A percentile compares a stretch with the other conserved stretches of the same genome.
Conservation (phyloP, 2,797 vertebrate species). For the Melanotaenia parkinsoni region DNA sequence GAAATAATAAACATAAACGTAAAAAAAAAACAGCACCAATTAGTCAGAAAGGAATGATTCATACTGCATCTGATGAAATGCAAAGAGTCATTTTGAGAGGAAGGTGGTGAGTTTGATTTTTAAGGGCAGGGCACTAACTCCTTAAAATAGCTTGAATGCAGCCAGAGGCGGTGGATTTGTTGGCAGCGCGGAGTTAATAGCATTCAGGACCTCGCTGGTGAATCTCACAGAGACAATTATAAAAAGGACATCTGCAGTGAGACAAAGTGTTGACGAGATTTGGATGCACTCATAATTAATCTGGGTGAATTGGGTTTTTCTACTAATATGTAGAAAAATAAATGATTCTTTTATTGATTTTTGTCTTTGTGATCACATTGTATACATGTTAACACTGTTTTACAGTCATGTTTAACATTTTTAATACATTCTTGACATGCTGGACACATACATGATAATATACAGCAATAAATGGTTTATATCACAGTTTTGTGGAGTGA, state of each 20-base stretch:
- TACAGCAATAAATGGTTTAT: not conserved
- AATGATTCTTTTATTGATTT: no score
- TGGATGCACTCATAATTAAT: not conserved
- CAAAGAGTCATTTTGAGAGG: not conserved
- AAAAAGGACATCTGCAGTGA: not conserved
- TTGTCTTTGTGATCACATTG: no score
- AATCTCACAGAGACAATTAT: slow-evolving; percentile 2
- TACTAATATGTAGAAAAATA: no score
- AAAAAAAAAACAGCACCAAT: not conserved
- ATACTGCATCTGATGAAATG: not conserved
- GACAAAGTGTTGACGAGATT: not conserved
- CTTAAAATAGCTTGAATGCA: slow-evolving; percentile 13
- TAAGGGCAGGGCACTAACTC: not conserved
- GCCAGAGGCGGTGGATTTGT: slow-evolving; percentile 11
- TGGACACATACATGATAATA: not conserved
- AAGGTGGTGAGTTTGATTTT: not conserved
- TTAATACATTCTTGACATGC: no score
- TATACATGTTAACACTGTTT: no score
- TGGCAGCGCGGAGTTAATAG: not conserved
- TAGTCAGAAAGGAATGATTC: not conserved
- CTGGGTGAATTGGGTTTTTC: not conserved
- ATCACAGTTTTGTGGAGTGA: not conserved
- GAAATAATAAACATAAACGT: not conserved
- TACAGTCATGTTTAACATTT: no score
- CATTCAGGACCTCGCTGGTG: slow-evolving; percentile 2